Conservation (phyloP, 2,113 vertebrate species). For the Percina caprodes region DNA sequence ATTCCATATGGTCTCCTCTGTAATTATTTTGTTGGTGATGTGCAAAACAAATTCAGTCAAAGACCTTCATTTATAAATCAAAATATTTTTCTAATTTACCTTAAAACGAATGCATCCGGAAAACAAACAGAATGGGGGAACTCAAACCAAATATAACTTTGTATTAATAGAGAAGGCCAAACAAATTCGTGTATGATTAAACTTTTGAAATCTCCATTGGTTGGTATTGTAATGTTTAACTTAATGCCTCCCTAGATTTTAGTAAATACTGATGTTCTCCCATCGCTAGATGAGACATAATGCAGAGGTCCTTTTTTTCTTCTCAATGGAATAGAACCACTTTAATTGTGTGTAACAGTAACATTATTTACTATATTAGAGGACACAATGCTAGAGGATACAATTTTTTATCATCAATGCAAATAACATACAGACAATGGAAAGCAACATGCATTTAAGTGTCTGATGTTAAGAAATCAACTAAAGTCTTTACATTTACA, state of each 20-base stretch:
- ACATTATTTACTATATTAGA: neutral
- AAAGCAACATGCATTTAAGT: neutral
- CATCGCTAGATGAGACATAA: neutral
- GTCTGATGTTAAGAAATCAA: neutral
- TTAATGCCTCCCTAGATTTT: conserved; percentile 15
- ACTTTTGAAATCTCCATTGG: conserved; percentile 32
- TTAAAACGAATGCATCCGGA: neutral
- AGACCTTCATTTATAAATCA: conserved; percentile 13
- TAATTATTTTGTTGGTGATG: conserved; percentile 34
- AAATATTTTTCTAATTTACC: conserved; percentile 1
- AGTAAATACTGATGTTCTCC: conserved; percentile 19
- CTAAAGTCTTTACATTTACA: neutral
- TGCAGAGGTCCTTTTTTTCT: neutral
- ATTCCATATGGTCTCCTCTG: neutral
- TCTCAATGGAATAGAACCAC: neutral
- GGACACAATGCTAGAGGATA: neutral
- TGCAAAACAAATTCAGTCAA: neutral
- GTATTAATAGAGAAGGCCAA: neutral
- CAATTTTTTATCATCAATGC: neutral
- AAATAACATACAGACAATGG: neutral
- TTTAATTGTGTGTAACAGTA: neutral
- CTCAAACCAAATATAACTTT: conserved; percentile 9
- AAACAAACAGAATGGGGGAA: neutral
- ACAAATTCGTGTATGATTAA: conserved; percentile 18
- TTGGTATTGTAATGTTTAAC: conserved; percentile 28